Evolutionary conservation across 2,113 vertebrate species (phyloP).

Genomic region (Dicrurus megarhynchus): DNA sequence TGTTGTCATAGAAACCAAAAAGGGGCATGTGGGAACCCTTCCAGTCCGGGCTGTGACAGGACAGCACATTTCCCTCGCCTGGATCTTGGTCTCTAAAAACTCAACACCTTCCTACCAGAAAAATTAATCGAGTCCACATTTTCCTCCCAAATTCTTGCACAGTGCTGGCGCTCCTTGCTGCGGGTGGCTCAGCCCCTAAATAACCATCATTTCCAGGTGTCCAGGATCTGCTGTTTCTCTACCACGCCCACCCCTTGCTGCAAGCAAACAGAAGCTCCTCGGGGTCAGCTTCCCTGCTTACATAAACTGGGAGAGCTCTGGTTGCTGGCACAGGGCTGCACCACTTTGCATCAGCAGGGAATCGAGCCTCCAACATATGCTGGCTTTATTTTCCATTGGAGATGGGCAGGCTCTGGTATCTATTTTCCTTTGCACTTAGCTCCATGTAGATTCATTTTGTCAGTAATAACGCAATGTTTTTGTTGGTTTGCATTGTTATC

Average conservation of each 20-base stretch:
- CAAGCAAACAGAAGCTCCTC: not conserved
- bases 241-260: not conserved
- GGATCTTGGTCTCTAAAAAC: not conserved
- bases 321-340: not conserved
- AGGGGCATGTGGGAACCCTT: not conserved
- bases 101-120: not conserved
- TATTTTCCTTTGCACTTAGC: slow-evolving; percentile 3
- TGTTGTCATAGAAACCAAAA: slow-evolving; percentile 27
- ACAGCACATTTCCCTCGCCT: not conserved
- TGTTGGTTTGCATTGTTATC: not conserved
- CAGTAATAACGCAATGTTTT: not conserved
- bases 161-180: not conserved
- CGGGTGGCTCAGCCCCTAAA: not conserved
- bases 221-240: not conserved
- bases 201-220: not conserved
- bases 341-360: not conserved
- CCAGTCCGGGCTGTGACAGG: not conserved
- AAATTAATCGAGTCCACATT: not conserved
- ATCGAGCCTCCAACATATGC: not conserved
- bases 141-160: not conserved
- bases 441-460: not conserved
- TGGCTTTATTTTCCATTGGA: slow-evolving; percentile 1
- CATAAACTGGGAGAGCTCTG: not conserved
- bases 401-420: not conserved
- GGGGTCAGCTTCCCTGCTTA: not conserved